A percentile compares a stretch with the other conserved stretches of the same genome.
These are phyloP conservation scores for Nothocercus nigrocapillus DNA, from an alignment of 2,113 vertebrate genomes.

Conservation along the genomic window DNA sequence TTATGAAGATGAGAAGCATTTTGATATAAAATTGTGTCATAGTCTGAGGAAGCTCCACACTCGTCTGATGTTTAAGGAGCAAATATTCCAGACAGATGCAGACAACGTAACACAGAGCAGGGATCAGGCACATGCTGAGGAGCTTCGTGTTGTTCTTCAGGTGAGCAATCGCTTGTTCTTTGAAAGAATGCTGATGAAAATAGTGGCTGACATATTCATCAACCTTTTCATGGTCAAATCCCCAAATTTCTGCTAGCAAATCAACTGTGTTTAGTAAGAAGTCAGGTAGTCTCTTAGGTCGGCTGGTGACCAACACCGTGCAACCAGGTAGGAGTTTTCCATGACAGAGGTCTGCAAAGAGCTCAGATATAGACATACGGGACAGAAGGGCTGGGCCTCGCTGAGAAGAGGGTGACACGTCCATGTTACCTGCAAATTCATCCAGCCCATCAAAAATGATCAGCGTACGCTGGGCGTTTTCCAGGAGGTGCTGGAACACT, in stretches of 20 bases:
- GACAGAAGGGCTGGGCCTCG: not conserved
- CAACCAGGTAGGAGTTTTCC: constrained; percentile 86
- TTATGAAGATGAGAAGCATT: constrained; percentile 80
- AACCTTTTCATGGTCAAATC: constrained; percentile 79
- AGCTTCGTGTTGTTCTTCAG: constrained; percentile 76
- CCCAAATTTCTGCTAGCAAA: constrained; percentile 81
- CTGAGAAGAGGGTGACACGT: not conserved
- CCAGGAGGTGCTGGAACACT: constrained; percentile 81
- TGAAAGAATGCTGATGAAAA: constrained; percentile 65
- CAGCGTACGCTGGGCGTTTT: constrained; percentile 78
- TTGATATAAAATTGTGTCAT: constrained; percentile 87
- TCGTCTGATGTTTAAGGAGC: constrained; percentile 40
- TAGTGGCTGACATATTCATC: constrained; percentile 81
- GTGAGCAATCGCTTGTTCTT: constrained; percentile 72
- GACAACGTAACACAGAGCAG: constrained; percentile 84
- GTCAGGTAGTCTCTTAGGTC: constrained; percentile 77
- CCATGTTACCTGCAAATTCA: constrained; percentile 79
- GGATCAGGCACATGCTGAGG: constrained; percentile 85
- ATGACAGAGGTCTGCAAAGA: constrained; percentile 82
- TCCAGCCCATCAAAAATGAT: constrained; percentile 93
- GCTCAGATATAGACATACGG: constrained; percentile 69
- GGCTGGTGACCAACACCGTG: constrained; percentile 87
- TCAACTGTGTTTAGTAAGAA: constrained; percentile 67
- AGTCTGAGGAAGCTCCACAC: constrained; percentile 77
- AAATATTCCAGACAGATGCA: constrained; percentile 85